A percentile compares a stretch with the other conserved stretches of the same genome.
Evolutionary conservation across 2,797 vertebrate genomes (phyloP).

Genomic region (Pseudopleuronectes americanus): DNA sequence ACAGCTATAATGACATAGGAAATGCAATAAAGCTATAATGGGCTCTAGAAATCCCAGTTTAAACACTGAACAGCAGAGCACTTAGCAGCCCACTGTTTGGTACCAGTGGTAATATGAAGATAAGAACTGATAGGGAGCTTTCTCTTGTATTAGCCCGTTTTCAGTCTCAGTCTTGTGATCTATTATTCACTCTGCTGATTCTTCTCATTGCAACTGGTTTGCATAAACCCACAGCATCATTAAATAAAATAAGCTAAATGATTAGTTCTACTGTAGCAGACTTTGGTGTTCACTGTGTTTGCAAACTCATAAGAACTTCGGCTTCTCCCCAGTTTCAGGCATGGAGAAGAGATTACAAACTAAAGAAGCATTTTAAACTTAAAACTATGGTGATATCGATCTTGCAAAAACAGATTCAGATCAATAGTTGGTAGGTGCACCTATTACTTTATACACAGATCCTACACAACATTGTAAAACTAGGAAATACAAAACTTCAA

Average conservation of each 20-base stretch:
- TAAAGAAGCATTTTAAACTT: constrained; percentile 17
- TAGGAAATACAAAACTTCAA: constrained; percentile 48
- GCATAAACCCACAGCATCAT: constrained; percentile 70
- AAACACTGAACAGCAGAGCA: constrained; percentile 56
- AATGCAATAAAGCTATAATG: constrained; percentile 70
- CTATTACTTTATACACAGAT: constrained; percentile 50
- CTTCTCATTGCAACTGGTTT: constrained; percentile 67
- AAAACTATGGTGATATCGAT: constrained; percentile 53
- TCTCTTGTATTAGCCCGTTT: constrained; percentile 59
- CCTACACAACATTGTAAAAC: constrained; percentile 42
- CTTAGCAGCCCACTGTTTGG: constrained; percentile 50
- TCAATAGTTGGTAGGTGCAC: constrained; percentile 54
- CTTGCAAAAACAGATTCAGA: constrained; percentile 33
- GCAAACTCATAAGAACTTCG: constrained; percentile 19
- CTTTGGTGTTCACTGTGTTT: constrained; percentile 30
- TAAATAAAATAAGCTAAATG: constrained; percentile 69
- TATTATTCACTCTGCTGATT: constrained; percentile 81
- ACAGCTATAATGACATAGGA: constrained; percentile 57
- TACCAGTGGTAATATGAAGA: constrained; percentile 43
- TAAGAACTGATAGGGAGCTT: constrained; percentile 49
- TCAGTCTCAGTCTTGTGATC: constrained; percentile 75
- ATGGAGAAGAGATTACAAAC: not conserved
- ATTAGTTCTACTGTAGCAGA: constrained; percentile 52
- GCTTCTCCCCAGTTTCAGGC: constrained; percentile 14
- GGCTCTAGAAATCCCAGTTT: constrained; percentile 60